Base-by-base conservation (phyloP, 2,113 vertebrate genomes). In the Pseudolaguvia tuberculata region DNA sequence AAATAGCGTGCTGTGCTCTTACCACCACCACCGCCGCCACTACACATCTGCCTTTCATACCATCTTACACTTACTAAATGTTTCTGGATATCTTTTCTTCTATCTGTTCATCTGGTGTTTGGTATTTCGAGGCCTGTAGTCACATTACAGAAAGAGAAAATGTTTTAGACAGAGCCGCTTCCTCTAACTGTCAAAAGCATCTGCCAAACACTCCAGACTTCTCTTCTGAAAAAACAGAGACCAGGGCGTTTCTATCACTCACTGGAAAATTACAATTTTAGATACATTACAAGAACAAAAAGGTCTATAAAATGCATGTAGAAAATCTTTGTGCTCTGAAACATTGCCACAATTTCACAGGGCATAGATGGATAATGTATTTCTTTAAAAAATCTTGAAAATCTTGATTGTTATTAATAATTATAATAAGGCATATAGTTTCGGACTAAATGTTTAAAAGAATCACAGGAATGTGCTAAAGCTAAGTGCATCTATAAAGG, bases 111-210 rank as follows among this genome's bases (percentile, higher is more conserved):
- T 66, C 1, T 48, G 7, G 25, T 47, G 14, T 4, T 8, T 7
- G 31, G 31, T 39, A 3, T 35, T 4, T 23, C 12, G 27, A 39
- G 8, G 18, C 59, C 23, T 50, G 39, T n/a, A 5, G 18, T 73
- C 25, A 35, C n/a, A 31, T 27, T 45, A 57, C 1, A 61, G 6
- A 61, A 4, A 62, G 15, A 50, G 6, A 31, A 51, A 48, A 59
- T 5, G 18, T 1, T 55, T 17, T 59, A 3, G 23, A 35, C 42
- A 39, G 25, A 61, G 27, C 27, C 35, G 27, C 75, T 68, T 21
- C 72, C 77, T 81, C 21, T 58, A 50, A 67, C 39, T 84, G 74
- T 83, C 83, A 80, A 61, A 13, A 58, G 68, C 81, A 83, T 80
- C 76, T 85, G 84, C 57, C 75, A 50, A 61, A 45, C 52, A 58